Evolutionary conservation across 2,113 vertebrate species (phyloP), one percentile per base, ranked within the genome.

Genomic region (Nansenia antarctica): DNA sequence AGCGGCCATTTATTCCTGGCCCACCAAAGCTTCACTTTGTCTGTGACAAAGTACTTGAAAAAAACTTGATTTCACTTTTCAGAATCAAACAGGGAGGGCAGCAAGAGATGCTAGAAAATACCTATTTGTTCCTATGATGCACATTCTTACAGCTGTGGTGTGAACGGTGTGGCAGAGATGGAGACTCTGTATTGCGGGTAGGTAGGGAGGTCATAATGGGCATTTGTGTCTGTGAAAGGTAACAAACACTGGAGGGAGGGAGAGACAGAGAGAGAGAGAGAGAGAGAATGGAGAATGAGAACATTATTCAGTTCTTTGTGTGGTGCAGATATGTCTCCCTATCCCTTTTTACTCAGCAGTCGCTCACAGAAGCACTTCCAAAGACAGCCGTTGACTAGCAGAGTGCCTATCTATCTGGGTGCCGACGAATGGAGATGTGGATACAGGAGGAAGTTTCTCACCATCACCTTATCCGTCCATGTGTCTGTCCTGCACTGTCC

Each of bases 51-150:
- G 6, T 18, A 66, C 64, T 66, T 66, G 31, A 63, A 49, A 20
- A 54, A 63, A 78, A 83, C 74, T 74, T 84, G 69, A 83, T 81
- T 77, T 65, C 65, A 77, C 63, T 18, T 79, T 62, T 54, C 32
- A 70, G 26, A 20, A 47, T 80, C 65, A 72, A n/a, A 74, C 75
- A 87, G 72, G 71, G 65, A 78, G 64, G 27, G 20, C 30, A 5
- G 65, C 69, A 67, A 26, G 30, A 54, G 32, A 55, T 69, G 37
- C 74, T 74, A 54, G 39, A 72, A 61, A 32, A 62, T 42, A 73
- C n/a, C 52, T 67, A 60, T 67, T 62, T 54, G 64, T 62, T 58
- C 54, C 20, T 31, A 26, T 34, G 20, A 65, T 32, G 30, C 69
- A n/a, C 42, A 55, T 60, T 67, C 20, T 27, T 61, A 58, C 58